Evolutionary conservation across 2,797 vertebrate species (phyloP).

Genomic region (Micromesistius poutassou): DNA sequence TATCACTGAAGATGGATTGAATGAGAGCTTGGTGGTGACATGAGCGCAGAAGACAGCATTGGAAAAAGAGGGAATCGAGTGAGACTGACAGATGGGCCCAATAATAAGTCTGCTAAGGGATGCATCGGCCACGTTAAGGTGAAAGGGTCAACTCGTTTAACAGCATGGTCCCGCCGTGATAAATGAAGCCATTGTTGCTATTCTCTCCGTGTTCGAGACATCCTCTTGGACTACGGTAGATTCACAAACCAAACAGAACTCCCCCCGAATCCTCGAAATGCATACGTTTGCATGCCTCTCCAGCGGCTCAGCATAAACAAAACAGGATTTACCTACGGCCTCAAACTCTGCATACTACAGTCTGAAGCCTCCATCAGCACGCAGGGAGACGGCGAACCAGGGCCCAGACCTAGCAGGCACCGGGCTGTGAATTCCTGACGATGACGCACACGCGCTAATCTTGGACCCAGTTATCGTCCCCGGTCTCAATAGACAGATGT

Average conservation of each 20-base stretch:
- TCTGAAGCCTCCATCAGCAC: slow-evolving; percentile 14
- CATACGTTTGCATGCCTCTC: slow-evolving; percentile 2
- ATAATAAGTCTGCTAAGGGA: not conserved
- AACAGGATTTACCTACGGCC: slow-evolving; percentile 9
- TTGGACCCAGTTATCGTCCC: slow-evolving; percentile 16
- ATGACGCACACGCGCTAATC: slow-evolving; percentile 28
- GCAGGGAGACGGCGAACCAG: slow-evolving; percentile 16
- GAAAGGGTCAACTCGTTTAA: too few relatives aligned
- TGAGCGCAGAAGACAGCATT: not conserved
- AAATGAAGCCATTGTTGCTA: not conserved
- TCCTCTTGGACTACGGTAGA: not conserved
- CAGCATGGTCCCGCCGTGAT: not conserved
- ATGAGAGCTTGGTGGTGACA: not conserved
- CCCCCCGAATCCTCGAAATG: not conserved
- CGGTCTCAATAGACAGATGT: not conserved
- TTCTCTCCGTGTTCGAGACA: not conserved
- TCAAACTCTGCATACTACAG: slow-evolving; percentile 6
- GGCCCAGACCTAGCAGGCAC: slow-evolving; percentile 21
- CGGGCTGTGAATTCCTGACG: slow-evolving; percentile 33
- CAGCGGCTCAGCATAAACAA: slow-evolving; percentile 3
- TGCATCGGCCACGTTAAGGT: not conserved
- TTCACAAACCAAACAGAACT: not conserved
- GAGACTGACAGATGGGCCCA: not conserved
- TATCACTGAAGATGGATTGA: not conserved
- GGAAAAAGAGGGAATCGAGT: not conserved